phyloP scores from a whole-genome alignment of 2,113 vertebrate genomes.

The Actenoides hombroni region DNA sequence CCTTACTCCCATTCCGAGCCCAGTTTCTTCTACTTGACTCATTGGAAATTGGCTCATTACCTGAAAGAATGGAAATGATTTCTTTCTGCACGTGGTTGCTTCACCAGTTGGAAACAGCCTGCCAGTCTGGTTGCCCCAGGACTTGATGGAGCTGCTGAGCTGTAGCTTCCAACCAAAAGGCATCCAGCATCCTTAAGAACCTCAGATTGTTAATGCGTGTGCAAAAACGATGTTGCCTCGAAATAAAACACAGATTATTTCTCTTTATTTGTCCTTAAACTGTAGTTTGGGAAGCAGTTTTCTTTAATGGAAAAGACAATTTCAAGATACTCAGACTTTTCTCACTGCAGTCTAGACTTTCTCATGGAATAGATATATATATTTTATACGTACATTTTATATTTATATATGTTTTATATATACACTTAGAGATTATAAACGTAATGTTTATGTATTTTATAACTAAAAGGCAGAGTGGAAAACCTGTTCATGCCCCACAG shows the following conservation, averaged over 20 bases:
- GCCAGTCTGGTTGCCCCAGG: neutral
- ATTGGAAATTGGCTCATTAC: neutral
- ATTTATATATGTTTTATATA: no score
- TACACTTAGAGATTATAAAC: no score
- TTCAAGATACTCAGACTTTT: neutral
- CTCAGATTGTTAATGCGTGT: neutral
- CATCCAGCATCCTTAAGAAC: neutral
- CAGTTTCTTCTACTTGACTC: neutral
- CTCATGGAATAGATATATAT: no score
- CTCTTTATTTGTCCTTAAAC: no score
- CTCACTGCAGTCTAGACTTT: no score
- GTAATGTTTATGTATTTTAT: no score
- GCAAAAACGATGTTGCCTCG: neutral
- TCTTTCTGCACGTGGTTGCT: neutral
- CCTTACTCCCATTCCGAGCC: neutral
- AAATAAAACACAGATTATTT: neutral
- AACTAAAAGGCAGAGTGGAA: neutral
- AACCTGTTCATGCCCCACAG: rapidly evolving
- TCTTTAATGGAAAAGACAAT: neutral
- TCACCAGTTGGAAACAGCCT: neutral
- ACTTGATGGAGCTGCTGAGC: neutral
- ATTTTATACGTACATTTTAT: no score
- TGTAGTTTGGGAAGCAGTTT: neutral
- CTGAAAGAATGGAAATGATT: neutral
- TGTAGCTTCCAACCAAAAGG: neutral